A percentile compares a stretch with the other conserved stretches of the same genome.
Evolutionary conservation across 2,888 invertebrate genomes (phyloP).

Genomic region (Agelastica alni): DNA sequence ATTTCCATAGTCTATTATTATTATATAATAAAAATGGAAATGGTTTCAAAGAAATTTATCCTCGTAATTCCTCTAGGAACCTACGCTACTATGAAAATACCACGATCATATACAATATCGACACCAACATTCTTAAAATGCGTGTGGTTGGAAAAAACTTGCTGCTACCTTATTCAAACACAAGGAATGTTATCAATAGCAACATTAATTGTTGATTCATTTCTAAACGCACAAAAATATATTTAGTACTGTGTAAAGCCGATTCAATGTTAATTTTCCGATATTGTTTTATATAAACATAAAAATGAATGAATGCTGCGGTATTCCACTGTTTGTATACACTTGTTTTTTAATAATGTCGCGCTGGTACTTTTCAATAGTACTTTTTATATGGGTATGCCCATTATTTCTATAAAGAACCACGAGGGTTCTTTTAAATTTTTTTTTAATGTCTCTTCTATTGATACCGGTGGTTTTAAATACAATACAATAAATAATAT

Average conservation of each 20-base stretch:
- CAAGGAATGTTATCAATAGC: conserved; percentile 19
- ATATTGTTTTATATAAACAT: conserved; percentile 28
- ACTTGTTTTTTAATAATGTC: no score
- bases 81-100: no score
- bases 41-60: no score
- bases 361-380: conserved; percentile 7
- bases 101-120: conserved; percentile 6
- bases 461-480: no score
- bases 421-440: no score
- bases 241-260: conserved; percentile 28
- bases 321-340: conserved; percentile 17
- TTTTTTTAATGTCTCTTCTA: no score
- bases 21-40: no score
- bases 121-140: conserved; percentile 11
- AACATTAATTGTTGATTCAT: conserved; percentile 14
- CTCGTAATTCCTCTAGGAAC: no score
- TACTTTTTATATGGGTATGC: conserved; percentile 4
- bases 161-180: conserved; percentile 22
- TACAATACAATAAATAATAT: no score
- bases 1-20: no score
- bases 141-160: conserved; percentile 21
- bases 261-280: conserved; percentile 32
- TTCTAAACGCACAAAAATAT: conserved; percentile 16
- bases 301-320: conserved; percentile 21
- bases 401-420: conserved; percentile 3